Conservation (phyloP, 2,113 vertebrate species). For the Heloderma charlesbogerti region DNA sequence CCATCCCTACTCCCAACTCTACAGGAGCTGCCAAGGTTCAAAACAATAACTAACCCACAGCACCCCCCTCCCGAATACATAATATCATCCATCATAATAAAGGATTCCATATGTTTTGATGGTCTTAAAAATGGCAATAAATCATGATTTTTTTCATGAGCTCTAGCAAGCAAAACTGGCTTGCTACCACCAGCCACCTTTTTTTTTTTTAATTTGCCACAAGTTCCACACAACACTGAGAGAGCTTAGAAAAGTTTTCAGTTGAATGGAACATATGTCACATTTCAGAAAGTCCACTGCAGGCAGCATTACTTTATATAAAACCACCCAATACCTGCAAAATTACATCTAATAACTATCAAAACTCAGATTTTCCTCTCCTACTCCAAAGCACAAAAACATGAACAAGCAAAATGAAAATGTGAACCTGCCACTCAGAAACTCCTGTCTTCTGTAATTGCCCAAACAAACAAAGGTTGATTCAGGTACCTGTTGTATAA, state of each 20-base stretch:
- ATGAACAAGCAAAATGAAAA: not conserved
- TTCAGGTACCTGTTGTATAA: not conserved
- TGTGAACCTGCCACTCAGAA: not conserved
- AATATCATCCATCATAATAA: too few species aligned
- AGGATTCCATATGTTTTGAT: not conserved
- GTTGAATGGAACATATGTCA: not conserved
- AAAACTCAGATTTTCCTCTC: not conserved
- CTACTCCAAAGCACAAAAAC: not conserved
- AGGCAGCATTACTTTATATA: not conserved
- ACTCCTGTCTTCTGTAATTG: not conserved
- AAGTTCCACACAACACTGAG: not conserved
- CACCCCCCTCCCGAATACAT: too few species aligned
- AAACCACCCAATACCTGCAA: not conserved
- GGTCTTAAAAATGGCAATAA: not conserved
- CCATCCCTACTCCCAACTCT: too few species aligned
- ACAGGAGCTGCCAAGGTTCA: too few species aligned
- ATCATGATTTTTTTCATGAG: not conserved
- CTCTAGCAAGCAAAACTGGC: not conserved
- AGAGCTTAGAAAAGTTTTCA: not conserved
- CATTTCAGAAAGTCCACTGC: not conserved
- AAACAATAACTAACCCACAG: too few species aligned
- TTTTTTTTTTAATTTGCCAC: not conserved
- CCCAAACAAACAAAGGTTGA: constrained; percentile 10
- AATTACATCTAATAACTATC: not conserved
- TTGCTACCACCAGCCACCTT: not conserved